Conservation (phyloP, 2,797 vertebrate genomes). For the Sebastes reedi region DNA sequence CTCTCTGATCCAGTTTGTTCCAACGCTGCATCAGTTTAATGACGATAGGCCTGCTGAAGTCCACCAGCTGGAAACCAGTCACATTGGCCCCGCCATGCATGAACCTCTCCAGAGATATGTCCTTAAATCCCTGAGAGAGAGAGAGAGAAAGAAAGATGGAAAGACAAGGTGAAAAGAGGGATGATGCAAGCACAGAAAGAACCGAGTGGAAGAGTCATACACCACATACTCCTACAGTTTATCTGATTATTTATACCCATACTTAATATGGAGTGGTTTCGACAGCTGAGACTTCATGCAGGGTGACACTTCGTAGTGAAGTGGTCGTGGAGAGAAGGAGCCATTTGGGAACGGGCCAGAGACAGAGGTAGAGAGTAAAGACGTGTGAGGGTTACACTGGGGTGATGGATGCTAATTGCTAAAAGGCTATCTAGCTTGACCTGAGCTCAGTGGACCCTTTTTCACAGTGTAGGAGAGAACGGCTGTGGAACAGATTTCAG, state of each 20-base stretch:
- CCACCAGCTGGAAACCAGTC: conserved; percentile 97
- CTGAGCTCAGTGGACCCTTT: conserved; percentile 23
- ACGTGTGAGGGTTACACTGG: conserved; percentile 34
- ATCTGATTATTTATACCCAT: conserved; percentile 34
- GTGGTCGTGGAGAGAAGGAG: conserved; percentile 39
- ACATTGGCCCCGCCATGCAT: conserved; percentile 98
- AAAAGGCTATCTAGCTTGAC: conserved; percentile 55
- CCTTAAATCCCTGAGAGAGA: conserved; percentile 92
- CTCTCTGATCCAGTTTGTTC: conserved; percentile 98
- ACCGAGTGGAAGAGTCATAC: neutral
- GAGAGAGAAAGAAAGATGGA: neutral
- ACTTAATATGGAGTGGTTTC: conserved; percentile 29
- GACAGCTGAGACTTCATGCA: conserved; percentile 22
- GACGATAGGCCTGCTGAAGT: conserved; percentile 96
- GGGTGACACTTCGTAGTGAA: conserved; percentile 36
- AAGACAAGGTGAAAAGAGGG: neutral
- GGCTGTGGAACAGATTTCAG: conserved; percentile 42
- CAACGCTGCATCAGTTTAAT: conserved; percentile 98
- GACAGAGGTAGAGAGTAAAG: conserved; percentile 37
- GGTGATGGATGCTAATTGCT: conserved; percentile 68
- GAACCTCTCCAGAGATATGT: conserved; percentile 97
- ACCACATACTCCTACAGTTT: conserved; percentile 5
- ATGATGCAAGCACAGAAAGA: neutral
- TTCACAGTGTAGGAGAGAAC: conserved; percentile 33
- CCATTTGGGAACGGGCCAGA: conserved; percentile 35